Conservation (phyloP, 1,140 invertebrate genomes). For the Triops longicaudatus region DNA sequence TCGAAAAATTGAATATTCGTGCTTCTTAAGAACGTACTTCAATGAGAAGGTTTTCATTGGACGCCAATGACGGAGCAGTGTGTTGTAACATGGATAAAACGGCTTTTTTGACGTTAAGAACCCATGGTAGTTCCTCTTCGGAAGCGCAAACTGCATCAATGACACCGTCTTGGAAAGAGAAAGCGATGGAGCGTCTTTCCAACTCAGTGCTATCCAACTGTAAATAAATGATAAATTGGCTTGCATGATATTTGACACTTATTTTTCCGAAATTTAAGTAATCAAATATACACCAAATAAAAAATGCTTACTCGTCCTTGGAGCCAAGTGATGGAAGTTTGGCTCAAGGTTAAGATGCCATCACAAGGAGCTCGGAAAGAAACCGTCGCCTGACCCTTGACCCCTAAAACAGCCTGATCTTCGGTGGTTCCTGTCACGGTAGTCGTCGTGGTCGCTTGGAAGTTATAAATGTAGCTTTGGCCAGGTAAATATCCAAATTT, state of each 20-base stretch:
- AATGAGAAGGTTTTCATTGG: slow-evolving; percentile 38
- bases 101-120: slow-evolving; percentile 79
- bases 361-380: slow-evolving; percentile 26
- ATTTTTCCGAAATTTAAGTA: no score
- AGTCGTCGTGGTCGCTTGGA: slow-evolving; percentile 26
- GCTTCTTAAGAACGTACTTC: slow-evolving; percentile 49
- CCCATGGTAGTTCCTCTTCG: slow-evolving; percentile 60
- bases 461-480: slow-evolving; percentile 28
- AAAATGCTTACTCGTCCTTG: slow-evolving; percentile 20
- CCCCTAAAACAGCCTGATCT: slow-evolving; percentile 24
- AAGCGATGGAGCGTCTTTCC: slow-evolving; percentile 37
- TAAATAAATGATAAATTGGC: neutral
- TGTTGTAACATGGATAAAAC: slow-evolving; percentile 81
- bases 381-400: slow-evolving; percentile 28
- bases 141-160: slow-evolving; percentile 68
- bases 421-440: slow-evolving; percentile 26
- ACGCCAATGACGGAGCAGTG: slow-evolving; percentile 73
- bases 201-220: slow-evolving; percentile 25
- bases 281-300: neutral
- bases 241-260: neutral
- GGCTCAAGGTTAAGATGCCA: slow-evolving; percentile 16
- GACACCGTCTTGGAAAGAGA: slow-evolving; percentile 67
- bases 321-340: slow-evolving; percentile 22
- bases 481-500: slow-evolving; percentile 27
- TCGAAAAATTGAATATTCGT: no score